These are phyloP conservation scores for Rhinoderma darwinii DNA, from an alignment of 2,113 vertebrate genomes.

Conservation along the genomic window DNA sequence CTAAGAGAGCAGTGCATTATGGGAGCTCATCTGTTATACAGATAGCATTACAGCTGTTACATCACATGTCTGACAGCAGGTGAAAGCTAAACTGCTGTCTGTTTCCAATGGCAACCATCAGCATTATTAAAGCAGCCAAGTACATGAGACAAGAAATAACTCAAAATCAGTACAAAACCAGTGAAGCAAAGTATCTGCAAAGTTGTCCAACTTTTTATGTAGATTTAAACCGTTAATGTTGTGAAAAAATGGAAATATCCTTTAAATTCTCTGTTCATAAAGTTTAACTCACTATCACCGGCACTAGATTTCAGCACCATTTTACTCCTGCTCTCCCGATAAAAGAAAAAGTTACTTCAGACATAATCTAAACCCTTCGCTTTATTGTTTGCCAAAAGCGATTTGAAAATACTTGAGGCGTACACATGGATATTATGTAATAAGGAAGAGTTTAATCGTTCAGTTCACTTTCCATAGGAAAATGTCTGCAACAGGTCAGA, in stretches of 20 bases:
- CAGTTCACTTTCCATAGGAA: slow-evolving; percentile 40
- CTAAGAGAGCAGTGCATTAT: too few relatives aligned
- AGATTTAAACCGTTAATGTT: background rate
- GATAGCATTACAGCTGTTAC: background rate
- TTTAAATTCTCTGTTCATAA: background rate
- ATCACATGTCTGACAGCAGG: background rate
- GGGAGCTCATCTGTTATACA: too few relatives aligned
- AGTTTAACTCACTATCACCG: background rate
- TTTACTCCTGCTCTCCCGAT: background rate
- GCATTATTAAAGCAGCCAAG: background rate
- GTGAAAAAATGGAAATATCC: background rate
- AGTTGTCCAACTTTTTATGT: background rate
- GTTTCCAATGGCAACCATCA: background rate
- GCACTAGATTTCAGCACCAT: background rate
- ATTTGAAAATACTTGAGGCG: background rate
- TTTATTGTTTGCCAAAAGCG: background rate
- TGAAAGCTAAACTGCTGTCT: background rate
- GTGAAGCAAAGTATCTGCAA: background rate
- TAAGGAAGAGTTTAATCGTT: slow-evolving; percentile 41
- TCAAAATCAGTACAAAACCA: background rate
- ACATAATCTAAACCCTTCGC: slow-evolving; percentile 3
- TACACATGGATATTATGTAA: slow-evolving; percentile 46
- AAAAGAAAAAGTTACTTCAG: background rate
- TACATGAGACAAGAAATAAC: background rate
- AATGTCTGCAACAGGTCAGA: slow-evolving; percentile 30